Evolutionary conservation across 2,797 vertebrate species (phyloP), one percentile per base, ranked within the genome.

Genomic region (Pygocentrus nattereri): DNA sequence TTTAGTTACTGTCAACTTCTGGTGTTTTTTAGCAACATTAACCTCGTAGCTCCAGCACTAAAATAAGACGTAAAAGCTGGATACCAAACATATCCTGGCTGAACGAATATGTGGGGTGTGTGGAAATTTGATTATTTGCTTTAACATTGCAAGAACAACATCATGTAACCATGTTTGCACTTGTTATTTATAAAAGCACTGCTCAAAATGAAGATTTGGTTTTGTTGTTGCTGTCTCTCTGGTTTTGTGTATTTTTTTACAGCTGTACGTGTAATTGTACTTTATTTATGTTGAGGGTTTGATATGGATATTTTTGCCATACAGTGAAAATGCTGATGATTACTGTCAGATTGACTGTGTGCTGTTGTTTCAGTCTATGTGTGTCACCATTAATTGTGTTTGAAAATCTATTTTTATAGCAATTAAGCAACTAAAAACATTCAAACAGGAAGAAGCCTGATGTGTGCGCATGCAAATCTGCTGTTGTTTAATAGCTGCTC

Each of bases 401-500:
- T 49, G 41, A 69, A 69, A 15, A 10, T 21, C n/a, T n/a, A 34
- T 16, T 61, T 67, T 67, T 65, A 54, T 38, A 5, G 16, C 5
- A n/a, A n/a, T n/a, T n/a, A n/a, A n/a, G 52, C 12, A 54, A 38
- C 75, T 19, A 23, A 56, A 41, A 25, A 11, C 15, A 56, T 30
- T 38, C 27, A 34, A 23, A 34, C 49, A 38, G 50, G 50, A 73
- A 21, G 23, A 16, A 5, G 31, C 21, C n/a, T 79, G 25, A 44
- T 30, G 44, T 78, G 13, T 56, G 27, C 56, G 62, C n/a, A 47
- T 78, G 49, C 67, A 4, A 77, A 70, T 27, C 68, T 50, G n/a
- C 25, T 23, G 49, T 67, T 54, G 47, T 54, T 77, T 38, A 16
- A 4, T 30, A 16, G 4, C 61, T 50, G 47, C 21, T 7, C 6